Evolutionary conservation across 2,797 vertebrate species (phyloP).

Genomic region (Limosa lapponica): DNA sequence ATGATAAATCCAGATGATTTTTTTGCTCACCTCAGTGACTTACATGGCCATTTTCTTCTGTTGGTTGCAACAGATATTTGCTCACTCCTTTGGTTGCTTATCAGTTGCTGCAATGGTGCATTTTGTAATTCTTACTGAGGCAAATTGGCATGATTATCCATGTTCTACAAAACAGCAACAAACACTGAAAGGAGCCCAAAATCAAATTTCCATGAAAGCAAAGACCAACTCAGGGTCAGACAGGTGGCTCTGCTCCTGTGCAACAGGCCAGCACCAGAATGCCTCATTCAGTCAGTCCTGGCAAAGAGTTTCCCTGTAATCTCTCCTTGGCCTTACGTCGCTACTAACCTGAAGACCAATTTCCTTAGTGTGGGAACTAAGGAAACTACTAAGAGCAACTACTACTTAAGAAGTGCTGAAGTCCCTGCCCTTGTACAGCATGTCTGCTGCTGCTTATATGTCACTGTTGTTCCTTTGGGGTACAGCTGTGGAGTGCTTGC

Average conservation of each 20-base stretch:
- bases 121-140: background rate
- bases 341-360: background rate
- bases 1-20: background rate
- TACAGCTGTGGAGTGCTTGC: background rate
- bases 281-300: background rate
- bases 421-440: background rate
- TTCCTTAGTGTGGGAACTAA: background rate
- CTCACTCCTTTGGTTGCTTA: background rate
- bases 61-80: background rate
- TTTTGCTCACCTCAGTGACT: background rate
- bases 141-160: background rate
- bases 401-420: background rate
- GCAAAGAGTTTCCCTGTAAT: background rate
- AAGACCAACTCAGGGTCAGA: background rate
- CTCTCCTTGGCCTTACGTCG: background rate
- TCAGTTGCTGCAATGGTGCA: background rate
- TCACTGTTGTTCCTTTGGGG: background rate
- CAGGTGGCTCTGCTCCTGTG: background rate
- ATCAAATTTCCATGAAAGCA: background rate
- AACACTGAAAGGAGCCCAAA: background rate
- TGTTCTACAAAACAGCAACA: background rate
- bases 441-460: background rate
- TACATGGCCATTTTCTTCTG: background rate
- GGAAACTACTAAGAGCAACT: background rate
- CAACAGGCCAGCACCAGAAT: background rate